Conservation (phyloP, 35 echinoderm and acorn worm genomes). For the Acanthaster planci region DNA sequence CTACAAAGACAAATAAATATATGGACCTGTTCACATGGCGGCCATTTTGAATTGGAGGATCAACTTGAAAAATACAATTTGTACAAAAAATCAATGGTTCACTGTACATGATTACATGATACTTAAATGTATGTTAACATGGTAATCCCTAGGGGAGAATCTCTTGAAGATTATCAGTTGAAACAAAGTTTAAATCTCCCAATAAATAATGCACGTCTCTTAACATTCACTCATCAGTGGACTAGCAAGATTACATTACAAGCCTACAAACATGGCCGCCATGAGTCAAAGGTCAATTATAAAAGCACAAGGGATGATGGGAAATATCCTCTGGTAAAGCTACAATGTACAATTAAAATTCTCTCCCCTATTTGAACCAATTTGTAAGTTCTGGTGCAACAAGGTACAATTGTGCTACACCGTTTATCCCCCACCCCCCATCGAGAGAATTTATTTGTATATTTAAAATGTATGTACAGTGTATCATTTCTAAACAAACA, state of each 20-base stretch:
- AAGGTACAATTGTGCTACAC: background rate
- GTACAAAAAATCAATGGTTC: constrained; percentile 7
- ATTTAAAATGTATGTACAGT: constrained; percentile 34
- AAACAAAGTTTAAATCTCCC: constrained; percentile 9
- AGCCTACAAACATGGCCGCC: background rate
- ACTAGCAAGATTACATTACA: background rate
- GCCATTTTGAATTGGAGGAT: constrained; percentile 8
- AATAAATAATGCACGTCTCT: constrained; percentile 5
- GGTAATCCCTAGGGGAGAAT: background rate
- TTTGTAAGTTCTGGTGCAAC: background rate
- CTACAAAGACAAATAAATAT: constrained; percentile 32
- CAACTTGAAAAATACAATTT: constrained; percentile 33
- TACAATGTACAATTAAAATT: constrained; percentile 28
- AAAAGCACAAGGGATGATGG: constrained; percentile 33
- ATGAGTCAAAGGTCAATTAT: constrained; percentile 28
- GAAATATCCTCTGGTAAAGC: background rate
- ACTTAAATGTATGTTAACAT: constrained; percentile 16
- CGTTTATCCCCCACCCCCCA: background rate
- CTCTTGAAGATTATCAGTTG: background rate
- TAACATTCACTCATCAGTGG: background rate
- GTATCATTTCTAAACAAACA: constrained; percentile 16
- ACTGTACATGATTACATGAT: constrained; percentile 27
- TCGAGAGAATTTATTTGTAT: constrained; percentile 24
- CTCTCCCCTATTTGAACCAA: background rate
- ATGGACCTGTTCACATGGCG: constrained; percentile 24